Percentiles rank a stretch among this genome's conserved stretches.
phyloP scores from a whole-genome alignment of 2,113 vertebrate species.

The Takifugu bimaculatus region DNA sequence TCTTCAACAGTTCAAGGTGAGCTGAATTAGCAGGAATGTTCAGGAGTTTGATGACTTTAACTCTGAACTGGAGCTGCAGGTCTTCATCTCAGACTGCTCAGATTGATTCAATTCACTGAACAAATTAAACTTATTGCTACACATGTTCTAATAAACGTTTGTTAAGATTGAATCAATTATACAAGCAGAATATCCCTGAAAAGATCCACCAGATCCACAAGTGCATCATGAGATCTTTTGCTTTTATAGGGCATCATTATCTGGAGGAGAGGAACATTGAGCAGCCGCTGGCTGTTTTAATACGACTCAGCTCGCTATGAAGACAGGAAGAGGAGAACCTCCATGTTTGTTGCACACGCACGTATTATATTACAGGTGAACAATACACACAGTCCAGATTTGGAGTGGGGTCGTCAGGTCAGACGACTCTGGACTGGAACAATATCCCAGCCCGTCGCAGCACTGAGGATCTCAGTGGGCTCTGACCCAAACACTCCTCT shows the following conservation, averaged over 20 bases:
- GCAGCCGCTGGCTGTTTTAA: constrained; percentile 1
- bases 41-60: not conserved
- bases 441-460: constrained; percentile 26
- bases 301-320: constrained; percentile 17
- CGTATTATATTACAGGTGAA: constrained; percentile 46
- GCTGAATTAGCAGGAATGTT: constrained; percentile 24
- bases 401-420: constrained; percentile 8
- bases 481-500: not conserved
- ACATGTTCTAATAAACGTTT: too few species aligned
- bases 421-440: constrained; percentile 13
- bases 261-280: not conserved
- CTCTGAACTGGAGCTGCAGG: too few species aligned
- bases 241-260: too few species aligned
- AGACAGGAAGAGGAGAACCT: constrained; percentile 29
- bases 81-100: too few species aligned
- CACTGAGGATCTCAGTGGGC: constrained; percentile 10
- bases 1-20: constrained; percentile 31
- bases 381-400: constrained; percentile 44
- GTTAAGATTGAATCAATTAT: too few species aligned
- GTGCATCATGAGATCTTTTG: too few species aligned
- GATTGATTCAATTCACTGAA: too few species aligned
- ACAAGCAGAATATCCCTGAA: too few species aligned
- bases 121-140: too few species aligned
- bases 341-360: constrained; percentile 39
- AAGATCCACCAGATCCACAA: too few species aligned